Base-by-base conservation (phyloP, 2,797 vertebrate species). In the Erpetoichthys calabaricus region DNA sequence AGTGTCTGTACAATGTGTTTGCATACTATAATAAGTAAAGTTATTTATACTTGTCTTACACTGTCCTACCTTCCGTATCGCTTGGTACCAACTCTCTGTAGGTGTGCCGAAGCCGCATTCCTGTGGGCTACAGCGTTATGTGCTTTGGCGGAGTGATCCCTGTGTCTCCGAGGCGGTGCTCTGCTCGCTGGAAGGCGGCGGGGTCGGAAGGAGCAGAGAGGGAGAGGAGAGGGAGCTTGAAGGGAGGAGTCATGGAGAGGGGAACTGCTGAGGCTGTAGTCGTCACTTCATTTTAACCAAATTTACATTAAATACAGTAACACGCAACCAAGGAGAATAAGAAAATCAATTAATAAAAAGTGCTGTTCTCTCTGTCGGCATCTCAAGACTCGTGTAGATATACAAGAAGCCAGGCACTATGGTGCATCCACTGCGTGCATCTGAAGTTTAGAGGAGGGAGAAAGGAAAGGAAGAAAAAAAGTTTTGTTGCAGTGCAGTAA, bases 161-260 rank as follows among this genome's bases (percentile, higher is more conserved):
- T 42, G 9, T 7, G 41, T 54, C 5, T 54, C 53, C 5, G 53
- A 54, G 53, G 53, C 53, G 5, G 53, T 54, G 53, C 53, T 54
- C 41, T 54, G 53, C 42, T 54, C 44, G 41, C 8, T 51, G 62
- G 65, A 57, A 47, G 58, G 51, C 43, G 42, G 43, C 7, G 45
- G 25, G n/a, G 45, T 47, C 10, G 56, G 44, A 45, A 56, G 46
- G 44, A 45, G 42, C 8, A 52, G 44, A 56, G 51, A 58, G 63
- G 50, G 67, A 60, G 61, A 43, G 55, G 77, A 72, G 65, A 77
- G 5, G 51, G 10, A 57, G 41, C 73, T 75, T 70, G 72, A 82
- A 83, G 80, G 85, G 84, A 86, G 84, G 85, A 87, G 85, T 85
- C 82, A 83, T 57, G 71, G 64, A 69, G 73, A 73, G 79, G 79